These are phyloP conservation scores for Caradrina clavipalpis DNA, from an alignment of 2,888 invertebrate species.

Conservation along the genomic window DNA sequence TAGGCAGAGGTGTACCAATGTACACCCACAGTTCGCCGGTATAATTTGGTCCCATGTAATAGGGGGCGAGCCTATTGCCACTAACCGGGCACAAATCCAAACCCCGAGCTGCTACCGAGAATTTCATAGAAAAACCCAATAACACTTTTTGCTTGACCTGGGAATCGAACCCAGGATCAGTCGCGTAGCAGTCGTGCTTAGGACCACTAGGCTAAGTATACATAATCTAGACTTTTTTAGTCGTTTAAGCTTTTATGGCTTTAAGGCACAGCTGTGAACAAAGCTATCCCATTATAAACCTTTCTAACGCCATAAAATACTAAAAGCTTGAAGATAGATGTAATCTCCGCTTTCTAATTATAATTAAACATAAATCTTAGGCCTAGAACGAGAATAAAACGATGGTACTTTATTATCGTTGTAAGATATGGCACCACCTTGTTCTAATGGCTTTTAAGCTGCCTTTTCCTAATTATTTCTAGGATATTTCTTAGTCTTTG, in stretches of 20 bases:
- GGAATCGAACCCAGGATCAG: no score
- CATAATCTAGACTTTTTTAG: not conserved
- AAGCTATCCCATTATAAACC: not conserved
- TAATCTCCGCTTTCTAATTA: constrained; percentile 49
- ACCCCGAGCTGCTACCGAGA: no score
- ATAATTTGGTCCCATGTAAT: no score
- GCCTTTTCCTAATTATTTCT: constrained; percentile 21
- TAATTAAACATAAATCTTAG: constrained; percentile 57
- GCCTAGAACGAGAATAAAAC: constrained; percentile 49
- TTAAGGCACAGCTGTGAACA: not conserved
- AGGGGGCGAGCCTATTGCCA: no score
- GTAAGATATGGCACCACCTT: constrained; percentile 50
- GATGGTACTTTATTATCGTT: constrained; percentile 52
- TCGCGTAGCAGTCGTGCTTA: no score
- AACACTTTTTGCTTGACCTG: no score
- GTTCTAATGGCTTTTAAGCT: constrained; percentile 42
- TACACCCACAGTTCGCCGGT: no score
- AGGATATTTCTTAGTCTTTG: constrained; percentile 5
- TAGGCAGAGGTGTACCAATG: no score
- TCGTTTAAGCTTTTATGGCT: not conserved
- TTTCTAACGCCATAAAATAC: constrained; percentile 8
- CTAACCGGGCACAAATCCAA: no score
- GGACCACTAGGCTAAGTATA: no score
- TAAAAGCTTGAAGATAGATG: constrained; percentile 34
- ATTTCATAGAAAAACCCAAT: no score